Percentiles rank a stretch among this genome's conserved stretches.
phyloP scores from a whole-genome alignment of 2,888 invertebrate species.

The Eurytoma californica region DNA sequence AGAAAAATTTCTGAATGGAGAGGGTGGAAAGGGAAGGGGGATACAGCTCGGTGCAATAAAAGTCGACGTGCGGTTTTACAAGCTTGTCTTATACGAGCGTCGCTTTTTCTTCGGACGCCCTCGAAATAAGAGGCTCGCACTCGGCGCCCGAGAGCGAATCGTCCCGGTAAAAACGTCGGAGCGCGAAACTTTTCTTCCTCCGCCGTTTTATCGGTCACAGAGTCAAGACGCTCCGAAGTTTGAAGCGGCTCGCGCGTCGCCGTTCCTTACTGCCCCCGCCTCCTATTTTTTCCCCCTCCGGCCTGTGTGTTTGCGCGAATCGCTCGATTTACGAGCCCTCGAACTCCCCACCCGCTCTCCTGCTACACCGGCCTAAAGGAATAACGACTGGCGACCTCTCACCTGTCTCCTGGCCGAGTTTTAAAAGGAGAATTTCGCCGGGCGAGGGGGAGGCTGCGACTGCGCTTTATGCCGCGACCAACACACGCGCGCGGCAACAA shows the following conservation, averaged over 20 bases:
- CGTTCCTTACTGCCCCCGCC: background rate
- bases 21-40: background rate
- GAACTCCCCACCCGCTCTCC: slow-evolving; percentile 22
- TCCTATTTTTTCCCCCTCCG: slow-evolving; percentile 5
- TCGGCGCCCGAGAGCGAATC: slow-evolving; percentile 41
- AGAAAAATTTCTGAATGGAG: slow-evolving; percentile 42
- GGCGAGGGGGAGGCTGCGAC: background rate
- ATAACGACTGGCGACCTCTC: slow-evolving; percentile 4
- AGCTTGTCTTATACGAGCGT: slow-evolving; percentile 49
- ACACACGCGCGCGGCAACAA: slow-evolving; percentile 11
- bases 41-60: slow-evolving; percentile 42
- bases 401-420: slow-evolving; percentile 20
- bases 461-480: slow-evolving; percentile 36
- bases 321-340: slow-evolving; percentile 44
- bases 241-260: slow-evolving; percentile 23
- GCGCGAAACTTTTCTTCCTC: slow-evolving; percentile 9
- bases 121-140: background rate
- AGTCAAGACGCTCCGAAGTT: slow-evolving; percentile 55
- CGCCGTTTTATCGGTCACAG: slow-evolving; percentile 52
- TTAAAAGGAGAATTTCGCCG: slow-evolving; percentile 16
- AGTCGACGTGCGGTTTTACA: slow-evolving; percentile 51
- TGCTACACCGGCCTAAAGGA: background rate
- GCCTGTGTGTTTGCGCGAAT: slow-evolving; percentile 22
- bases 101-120: slow-evolving; percentile 17
- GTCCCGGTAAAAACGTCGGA: slow-evolving; percentile 53